Conservation (phyloP, 2,888 invertebrate genomes). For the Aspidiotus rigidus region DNA sequence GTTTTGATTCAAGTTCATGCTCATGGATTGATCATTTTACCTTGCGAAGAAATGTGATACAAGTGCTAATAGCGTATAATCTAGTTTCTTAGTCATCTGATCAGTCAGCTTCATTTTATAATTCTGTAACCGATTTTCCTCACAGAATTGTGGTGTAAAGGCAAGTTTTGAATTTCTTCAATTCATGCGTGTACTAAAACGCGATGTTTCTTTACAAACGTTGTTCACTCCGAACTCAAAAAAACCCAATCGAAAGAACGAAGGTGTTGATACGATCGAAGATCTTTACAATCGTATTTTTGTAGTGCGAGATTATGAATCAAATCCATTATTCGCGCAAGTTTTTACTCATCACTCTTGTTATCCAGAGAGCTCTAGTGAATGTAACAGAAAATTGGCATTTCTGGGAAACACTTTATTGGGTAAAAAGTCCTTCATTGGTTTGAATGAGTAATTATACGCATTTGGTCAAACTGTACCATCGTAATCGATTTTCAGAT, state of each 20-base stretch:
- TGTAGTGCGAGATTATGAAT: constrained; percentile 57
- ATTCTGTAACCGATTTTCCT: constrained; percentile 27
- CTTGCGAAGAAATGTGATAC: too few species aligned
- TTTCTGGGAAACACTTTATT: constrained; percentile 85
- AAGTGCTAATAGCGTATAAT: too few species aligned
- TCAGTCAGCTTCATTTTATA: background rate
- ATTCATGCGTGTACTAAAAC: constrained; percentile 44
- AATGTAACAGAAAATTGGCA: constrained; percentile 82
- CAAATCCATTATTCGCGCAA: constrained; percentile 72
- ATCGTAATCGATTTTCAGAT: constrained; percentile 46
- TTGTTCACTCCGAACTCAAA: too few species aligned
- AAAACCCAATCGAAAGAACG: too few species aligned
- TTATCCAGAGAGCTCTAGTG: constrained; percentile 56
- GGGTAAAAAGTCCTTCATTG: constrained; percentile 42
- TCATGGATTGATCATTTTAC: too few species aligned
- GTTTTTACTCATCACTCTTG: constrained; percentile 90
- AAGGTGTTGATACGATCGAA: too few species aligned
- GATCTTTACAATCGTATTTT: too few species aligned
- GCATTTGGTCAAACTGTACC: background rate
- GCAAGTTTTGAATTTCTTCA: constrained; percentile 51
- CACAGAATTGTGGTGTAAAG: constrained; percentile 48
- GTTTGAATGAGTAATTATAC: background rate
- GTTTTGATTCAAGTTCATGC: too few species aligned
- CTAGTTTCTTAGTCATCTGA: too few species aligned
- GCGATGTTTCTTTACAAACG: too few species aligned